phyloP scores from a whole-genome alignment of 2,113 vertebrate genomes.

The Chamaea fasciata region DNA sequence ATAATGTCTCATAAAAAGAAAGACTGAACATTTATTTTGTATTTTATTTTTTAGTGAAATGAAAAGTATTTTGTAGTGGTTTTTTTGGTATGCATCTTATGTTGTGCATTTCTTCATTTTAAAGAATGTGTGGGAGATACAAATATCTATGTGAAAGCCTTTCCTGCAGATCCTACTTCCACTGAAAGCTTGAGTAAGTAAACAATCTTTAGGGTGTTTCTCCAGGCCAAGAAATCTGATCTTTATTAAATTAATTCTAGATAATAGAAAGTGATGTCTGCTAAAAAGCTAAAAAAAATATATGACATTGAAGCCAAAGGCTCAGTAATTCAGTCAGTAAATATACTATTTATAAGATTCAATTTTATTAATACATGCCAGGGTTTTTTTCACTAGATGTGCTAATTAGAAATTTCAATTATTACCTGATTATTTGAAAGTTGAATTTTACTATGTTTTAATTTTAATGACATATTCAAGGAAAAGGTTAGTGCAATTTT shows the following conservation, averaged over 20 bases:
- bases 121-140: fast-evolving
- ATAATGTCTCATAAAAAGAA: not conserved
- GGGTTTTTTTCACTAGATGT: not conserved
- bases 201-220: not conserved
- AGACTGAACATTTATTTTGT: not conserved
- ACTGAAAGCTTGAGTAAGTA: not conserved
- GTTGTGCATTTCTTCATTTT: not conserved
- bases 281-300: not conserved
- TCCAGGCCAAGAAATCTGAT: not conserved
- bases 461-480: not conserved
- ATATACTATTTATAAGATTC: not conserved
- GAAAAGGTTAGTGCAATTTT: not conserved
- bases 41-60: not conserved
- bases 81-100: not conserved
- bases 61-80: not conserved
- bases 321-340: not conserved
- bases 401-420: not conserved
- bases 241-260: not conserved
- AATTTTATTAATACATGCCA: not conserved
- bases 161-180: not conserved
- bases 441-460: not conserved
- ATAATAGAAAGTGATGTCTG: not conserved
- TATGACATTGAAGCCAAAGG: not conserved
- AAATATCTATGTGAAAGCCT: not conserved
- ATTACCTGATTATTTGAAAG: not conserved